These are phyloP conservation scores for Enteromius treurensis DNA, from an alignment of 2,797 vertebrate genomes.

Conservation along the genomic window DNA sequence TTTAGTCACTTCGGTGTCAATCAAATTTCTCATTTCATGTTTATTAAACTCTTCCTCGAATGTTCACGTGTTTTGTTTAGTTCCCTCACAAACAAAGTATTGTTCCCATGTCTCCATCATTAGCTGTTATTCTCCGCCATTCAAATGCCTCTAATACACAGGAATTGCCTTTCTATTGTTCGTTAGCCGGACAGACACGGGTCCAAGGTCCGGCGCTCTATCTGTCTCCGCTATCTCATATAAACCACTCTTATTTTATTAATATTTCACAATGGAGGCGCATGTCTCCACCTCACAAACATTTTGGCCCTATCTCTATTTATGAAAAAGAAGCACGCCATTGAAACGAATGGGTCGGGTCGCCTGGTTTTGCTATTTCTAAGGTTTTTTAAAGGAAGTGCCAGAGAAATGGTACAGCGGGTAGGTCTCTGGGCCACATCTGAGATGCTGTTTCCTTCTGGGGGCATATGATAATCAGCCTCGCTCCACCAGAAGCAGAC, in stretches of 20 bases:
- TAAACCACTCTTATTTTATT: constrained; percentile 59
- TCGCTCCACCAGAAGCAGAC: neutral
- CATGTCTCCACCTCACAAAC: constrained; percentile 67
- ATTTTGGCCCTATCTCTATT: constrained; percentile 67
- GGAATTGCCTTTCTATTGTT: constrained; percentile 69
- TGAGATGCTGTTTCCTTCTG: constrained; percentile 63
- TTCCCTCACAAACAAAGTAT: constrained; percentile 63
- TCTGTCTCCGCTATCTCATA: constrained; percentile 67
- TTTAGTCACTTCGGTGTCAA: neutral
- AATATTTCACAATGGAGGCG: constrained; percentile 73
- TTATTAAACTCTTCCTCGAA: constrained; percentile 48
- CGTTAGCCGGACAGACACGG: constrained; percentile 20
- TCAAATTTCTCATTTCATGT: neutral
- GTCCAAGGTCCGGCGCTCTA: constrained; percentile 43
- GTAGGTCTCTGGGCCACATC: constrained; percentile 56
- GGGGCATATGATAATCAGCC: constrained; percentile 51
- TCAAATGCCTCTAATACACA: constrained; percentile 63
- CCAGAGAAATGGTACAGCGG: constrained; percentile 24
- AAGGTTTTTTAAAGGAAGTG: constrained; percentile 52
- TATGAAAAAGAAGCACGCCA: constrained; percentile 63
- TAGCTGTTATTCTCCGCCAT: constrained; percentile 62
- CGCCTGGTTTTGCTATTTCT: constrained; percentile 14
- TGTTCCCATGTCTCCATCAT: constrained; percentile 63
- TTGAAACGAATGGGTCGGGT: constrained; percentile 59
- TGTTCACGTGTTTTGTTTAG: constrained; percentile 46